Evolutionary conservation across 2,888 invertebrate genomes (phyloP).

Genomic region (Metalampra italica): DNA sequence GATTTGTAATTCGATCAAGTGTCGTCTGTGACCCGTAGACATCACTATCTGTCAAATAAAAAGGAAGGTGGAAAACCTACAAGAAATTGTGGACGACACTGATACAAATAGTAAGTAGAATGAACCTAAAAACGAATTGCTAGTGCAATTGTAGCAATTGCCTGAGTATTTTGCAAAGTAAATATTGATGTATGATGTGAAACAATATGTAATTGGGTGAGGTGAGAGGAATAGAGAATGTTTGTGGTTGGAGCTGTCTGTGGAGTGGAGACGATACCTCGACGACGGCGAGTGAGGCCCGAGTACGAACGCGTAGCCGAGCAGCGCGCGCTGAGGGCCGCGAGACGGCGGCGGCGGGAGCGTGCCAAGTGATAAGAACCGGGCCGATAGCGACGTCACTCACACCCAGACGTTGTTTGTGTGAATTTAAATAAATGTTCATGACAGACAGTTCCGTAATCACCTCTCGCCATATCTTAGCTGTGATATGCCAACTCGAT

Average conservation of each 20-base stretch:
- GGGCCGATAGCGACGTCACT: slow-evolving; percentile 78
- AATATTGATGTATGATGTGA: background rate
- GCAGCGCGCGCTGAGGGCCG: slow-evolving; percentile 50
- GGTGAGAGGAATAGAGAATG: slow-evolving; percentile 41
- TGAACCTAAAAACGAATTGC: background rate
- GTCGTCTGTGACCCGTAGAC: slow-evolving; percentile 49
- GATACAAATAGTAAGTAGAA: slow-evolving; percentile 73
- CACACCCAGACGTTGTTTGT: slow-evolving; percentile 79
- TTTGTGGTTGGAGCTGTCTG: slow-evolving; percentile 53
- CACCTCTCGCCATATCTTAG: slow-evolving; percentile 67
- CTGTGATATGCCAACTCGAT: slow-evolving; percentile 63
- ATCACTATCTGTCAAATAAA: slow-evolving; percentile 65
- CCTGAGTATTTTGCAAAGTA: background rate
- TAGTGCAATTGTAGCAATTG: background rate
- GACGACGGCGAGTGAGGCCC: slow-evolving; percentile 51
- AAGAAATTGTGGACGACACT: slow-evolving; percentile 69
- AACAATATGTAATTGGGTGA: slow-evolving; percentile 6
- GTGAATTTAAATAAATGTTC: slow-evolving; percentile 79
- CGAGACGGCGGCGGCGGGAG: slow-evolving; percentile 73
- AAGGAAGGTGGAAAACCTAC: slow-evolving; percentile 60
- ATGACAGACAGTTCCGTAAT: slow-evolving; percentile 79
- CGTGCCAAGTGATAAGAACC: slow-evolving; percentile 79
- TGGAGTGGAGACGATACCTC: slow-evolving; percentile 28
- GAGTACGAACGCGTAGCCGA: too few species aligned
- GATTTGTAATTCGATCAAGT: slow-evolving; percentile 58